Evolutionary conservation across 2,797 vertebrate genomes (phyloP), one percentile per base, ranked within the genome.

Genomic region (Sebastes matsubarae): DNA sequence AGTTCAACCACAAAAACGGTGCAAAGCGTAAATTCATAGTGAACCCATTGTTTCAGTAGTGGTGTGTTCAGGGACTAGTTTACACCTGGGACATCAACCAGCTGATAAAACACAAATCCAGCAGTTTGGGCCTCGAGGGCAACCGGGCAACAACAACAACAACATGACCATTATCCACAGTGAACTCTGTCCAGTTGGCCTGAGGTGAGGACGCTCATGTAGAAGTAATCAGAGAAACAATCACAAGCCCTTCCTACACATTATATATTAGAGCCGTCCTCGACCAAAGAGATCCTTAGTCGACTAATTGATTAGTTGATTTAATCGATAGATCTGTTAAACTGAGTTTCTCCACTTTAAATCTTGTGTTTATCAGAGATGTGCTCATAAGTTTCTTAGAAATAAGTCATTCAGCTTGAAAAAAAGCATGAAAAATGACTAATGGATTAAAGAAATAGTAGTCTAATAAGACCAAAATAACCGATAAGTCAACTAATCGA

Each of bases 101-200:
- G n/a, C 72, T 79, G 66, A 68, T 82, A 42, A 77, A 81, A 87
- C 68, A 77, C 9, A 79, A 71, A 68, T 54, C 46, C 77, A 84
- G 75, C 66, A 63, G 76, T 68, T 68, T 70, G 9, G n/a, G 16
- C 59, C 64, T 32, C 2, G 6, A 57, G 32, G 79, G 59, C 30
- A 25, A 68, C 58, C 10, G 27, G 24, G 34, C 5, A 22, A 25
- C 55, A 66, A 72, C 59, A 68, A 25, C 55, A 66, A 72, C 59
- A 68, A 68, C 42, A 30, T 18, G 10, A 38, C n/a, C 52, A 50
- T 67, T 81, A 67, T 54, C 32, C 22, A 16, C 2, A 27, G 22
- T 68, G 73, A n/a, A 46, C 11, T 29, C 5, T 25, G 50, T 81
- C 54, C 52, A 24, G 61, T 66, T 14, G 55, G 61, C 70, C 74